Evolutionary conservation across 2,113 vertebrate genomes (phyloP).

Genomic region (Rhineura floridana): DNA sequence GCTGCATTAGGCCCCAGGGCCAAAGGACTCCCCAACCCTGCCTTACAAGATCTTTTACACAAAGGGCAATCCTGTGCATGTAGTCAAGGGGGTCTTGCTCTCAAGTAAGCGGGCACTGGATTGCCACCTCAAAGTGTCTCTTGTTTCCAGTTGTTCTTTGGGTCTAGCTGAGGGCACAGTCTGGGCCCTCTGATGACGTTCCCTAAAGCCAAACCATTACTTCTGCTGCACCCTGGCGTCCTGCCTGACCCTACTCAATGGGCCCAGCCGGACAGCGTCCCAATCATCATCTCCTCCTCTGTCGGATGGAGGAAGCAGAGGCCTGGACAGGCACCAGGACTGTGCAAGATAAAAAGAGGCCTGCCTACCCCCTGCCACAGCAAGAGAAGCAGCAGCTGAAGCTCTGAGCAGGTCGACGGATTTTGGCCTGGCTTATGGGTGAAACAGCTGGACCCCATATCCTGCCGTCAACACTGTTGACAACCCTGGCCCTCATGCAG

Average conservation of each 20-base stretch:
- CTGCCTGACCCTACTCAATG: background rate
- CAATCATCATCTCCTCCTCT: background rate
- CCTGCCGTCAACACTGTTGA: background rate
- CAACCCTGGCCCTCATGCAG: background rate
- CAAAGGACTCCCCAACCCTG: no score
- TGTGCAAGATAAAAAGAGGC: background rate
- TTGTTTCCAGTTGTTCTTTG: background rate
- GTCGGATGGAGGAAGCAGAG: background rate
- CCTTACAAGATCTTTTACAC: background rate
- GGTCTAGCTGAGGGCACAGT: background rate
- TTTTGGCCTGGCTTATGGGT: background rate
- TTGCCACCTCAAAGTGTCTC: background rate
- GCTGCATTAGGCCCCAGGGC: no score
- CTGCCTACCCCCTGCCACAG: background rate
- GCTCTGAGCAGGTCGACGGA: background rate
- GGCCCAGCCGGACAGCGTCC: background rate
- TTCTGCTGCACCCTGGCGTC: background rate
- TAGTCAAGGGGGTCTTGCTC: background rate
- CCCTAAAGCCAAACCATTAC: background rate
- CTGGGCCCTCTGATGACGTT: no score
- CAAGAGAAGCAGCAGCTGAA: slow-evolving; percentile 18
- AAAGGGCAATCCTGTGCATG: background rate
- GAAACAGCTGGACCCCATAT: slow-evolving; percentile 59
- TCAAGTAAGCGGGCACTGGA: background rate
- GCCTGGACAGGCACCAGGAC: background rate